These are phyloP conservation scores for Oegoconia quadripuncta DNA, from an alignment of 2,888 invertebrate species.

Conservation along the genomic window DNA sequence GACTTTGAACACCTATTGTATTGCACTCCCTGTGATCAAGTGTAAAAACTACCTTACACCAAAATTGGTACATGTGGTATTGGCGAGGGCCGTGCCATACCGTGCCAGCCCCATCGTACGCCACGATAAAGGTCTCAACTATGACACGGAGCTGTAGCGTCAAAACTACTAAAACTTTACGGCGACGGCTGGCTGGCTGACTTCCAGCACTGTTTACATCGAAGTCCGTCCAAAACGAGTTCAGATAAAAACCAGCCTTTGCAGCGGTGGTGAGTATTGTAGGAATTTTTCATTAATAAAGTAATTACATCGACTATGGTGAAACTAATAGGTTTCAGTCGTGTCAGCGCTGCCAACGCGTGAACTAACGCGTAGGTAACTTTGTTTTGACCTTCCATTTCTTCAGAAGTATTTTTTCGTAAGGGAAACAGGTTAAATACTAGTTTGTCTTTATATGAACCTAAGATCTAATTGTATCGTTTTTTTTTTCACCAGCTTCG, in stretches of 20 bases:
- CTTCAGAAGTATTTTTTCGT: not conserved
- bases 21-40: too few relatives aligned
- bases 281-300: too few relatives aligned
- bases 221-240: slow-evolving; percentile 42
- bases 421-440: too few relatives aligned
- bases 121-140: slow-evolving; percentile 63
- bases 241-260: slow-evolving; percentile 30
- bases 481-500: slow-evolving; percentile 66
- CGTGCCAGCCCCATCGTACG: slow-evolving; percentile 63
- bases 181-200: slow-evolving; percentile 41
- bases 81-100: slow-evolving; percentile 67
- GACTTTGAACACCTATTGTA: too few relatives aligned
- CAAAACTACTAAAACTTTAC: slow-evolving; percentile 68
- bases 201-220: slow-evolving; percentile 21
- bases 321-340: too few relatives aligned
- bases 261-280: slow-evolving; percentile 43
- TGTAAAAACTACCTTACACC: slow-evolving; percentile 53
- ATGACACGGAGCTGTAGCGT: slow-evolving; percentile 68
- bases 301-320: too few relatives aligned
- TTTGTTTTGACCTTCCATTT: too few relatives aligned
- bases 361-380: too few relatives aligned
- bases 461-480: not conserved
- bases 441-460: too few relatives aligned
- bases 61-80: slow-evolving; percentile 62
- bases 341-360: too few relatives aligned